Evolutionary conservation across 2,888 invertebrate species (phyloP), one percentile per base, ranked within the genome.

Genomic region (Heterodera filipjevi): DNA sequence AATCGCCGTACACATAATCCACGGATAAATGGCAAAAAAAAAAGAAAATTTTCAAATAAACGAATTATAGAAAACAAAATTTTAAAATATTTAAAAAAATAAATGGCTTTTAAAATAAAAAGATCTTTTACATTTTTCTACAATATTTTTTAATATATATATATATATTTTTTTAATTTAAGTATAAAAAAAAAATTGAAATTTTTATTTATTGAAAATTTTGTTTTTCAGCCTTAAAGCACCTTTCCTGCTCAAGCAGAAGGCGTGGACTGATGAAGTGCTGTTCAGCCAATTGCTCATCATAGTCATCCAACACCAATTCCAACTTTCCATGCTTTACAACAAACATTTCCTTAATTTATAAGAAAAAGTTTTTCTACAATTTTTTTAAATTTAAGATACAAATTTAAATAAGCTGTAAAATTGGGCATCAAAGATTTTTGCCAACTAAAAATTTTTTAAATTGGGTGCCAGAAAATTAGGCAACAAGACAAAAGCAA

Each of bases 331-430:
- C 89, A 33, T 83, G 81, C 71, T 87, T 88, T 39, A 89, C 85
- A 82, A 97, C 96, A 90, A 96, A 97, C 96, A 97, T 95, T 90
- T 96, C 96, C 82, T 85, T 64, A 64, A 85, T 10, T 1, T n/a
- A 76, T 32, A 2, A 59, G 53, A 19, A 46, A 27, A 19, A 66
- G 16, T 35, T 78, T 39, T 66, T 44, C 70, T n/a, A 33, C 22
- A 27, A 27, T 66, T 66, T 78, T 30, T 44, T 76, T 1, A 27
- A 16, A 49, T 16, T 72, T 39, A 46, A 72, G n/a, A n/a, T n/a
- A n/a, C n/a, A n/a, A n/a, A n/a, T n/a, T n/a, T n/a, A n/a, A n/a
- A n/a, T n/a, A n/a, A n/a, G n/a, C n/a, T n/a, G n/a, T n/a, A n/a
- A n/a, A n/a, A n/a, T n/a, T n/a, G n/a, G n/a, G n/a, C n/a, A n/a